These are phyloP conservation scores for Euleptes europaea DNA, from an alignment of 2,113 vertebrate species.

Conservation along the genomic window DNA sequence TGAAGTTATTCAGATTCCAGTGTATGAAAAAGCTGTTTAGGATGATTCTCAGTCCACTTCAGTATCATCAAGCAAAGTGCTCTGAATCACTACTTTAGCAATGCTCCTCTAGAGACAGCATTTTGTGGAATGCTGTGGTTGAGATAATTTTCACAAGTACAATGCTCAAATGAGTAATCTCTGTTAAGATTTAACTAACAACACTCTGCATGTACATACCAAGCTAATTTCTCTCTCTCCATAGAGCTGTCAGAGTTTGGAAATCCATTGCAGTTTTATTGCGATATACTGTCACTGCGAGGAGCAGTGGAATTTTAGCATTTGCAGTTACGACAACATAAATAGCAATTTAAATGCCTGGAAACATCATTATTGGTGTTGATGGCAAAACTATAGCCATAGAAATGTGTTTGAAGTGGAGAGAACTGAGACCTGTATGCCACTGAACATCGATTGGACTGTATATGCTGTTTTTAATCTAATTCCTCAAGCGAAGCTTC, in stretches of 20 bases:
- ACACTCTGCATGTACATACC: conserved; percentile 55
- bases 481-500: conserved; percentile 66
- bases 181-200: conserved; percentile 57
- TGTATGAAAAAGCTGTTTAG: background rate
- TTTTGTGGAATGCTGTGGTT: background rate
- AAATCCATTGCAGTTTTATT: conserved; percentile 65
- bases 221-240: conserved; percentile 45
- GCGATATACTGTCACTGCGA: conserved; percentile 70
- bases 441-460: conserved; percentile 61
- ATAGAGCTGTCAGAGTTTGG: conserved; percentile 37
- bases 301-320: conserved; percentile 71
- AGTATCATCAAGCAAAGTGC: background rate
- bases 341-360: conserved; percentile 69
- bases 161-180: conserved; percentile 38
- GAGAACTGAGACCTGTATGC: conserved; percentile 8
- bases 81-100: conserved; percentile 11
- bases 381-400: conserved; percentile 61
- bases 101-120: conserved; percentile 4
- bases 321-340: conserved; percentile 72
- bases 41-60: conserved; percentile 10
- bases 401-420: conserved; percentile 40
- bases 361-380: conserved; percentile 55
- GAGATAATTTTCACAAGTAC: background rate
- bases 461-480: conserved; percentile 73
- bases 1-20: conserved; percentile 33